A percentile compares a stretch with the other conserved stretches of the same genome.
phyloP scores from a whole-genome alignment of 2,888 invertebrate genomes.

The Acleris laterana region DNA sequence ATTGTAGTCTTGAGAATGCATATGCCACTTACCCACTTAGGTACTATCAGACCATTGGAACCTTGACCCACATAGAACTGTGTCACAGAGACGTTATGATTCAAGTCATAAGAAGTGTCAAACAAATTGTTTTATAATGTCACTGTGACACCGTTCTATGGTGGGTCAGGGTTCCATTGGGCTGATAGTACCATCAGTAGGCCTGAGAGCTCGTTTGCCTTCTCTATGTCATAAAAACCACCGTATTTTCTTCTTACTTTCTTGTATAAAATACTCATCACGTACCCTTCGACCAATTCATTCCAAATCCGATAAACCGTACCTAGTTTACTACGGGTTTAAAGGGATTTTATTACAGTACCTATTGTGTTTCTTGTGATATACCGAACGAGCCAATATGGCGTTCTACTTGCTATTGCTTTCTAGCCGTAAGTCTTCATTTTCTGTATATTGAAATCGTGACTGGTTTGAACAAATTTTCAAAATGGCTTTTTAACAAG shows the following conservation, averaged over 20 bases:
- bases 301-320: constrained; percentile 7
- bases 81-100: too few species aligned
- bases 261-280: not conserved
- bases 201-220: too few species aligned
- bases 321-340: constrained; percentile 54
- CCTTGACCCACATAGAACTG: too few species aligned
- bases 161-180: too few species aligned
- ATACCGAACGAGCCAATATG: constrained; percentile 56
- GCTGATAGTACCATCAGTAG: too few species aligned
- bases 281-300: not conserved
- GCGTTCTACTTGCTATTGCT: constrained; percentile 53
- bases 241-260: not conserved
- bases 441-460: constrained; percentile 72
- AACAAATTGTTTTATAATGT: too few species aligned
- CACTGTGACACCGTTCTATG: too few species aligned
- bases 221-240: too few species aligned
- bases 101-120: too few species aligned
- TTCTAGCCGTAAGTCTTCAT: constrained; percentile 57
- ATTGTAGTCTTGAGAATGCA: too few species aligned
- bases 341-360: constrained; percentile 57
- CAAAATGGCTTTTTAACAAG: constrained; percentile 43
- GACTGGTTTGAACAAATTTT: constrained; percentile 62
- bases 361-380: constrained; percentile 57
- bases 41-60: too few species aligned
- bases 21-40: too few species aligned